Percentiles rank a stretch among this genome's conserved stretches.
Conservation (phyloP, 1,140 invertebrate species). For the Drosophila repleta region DNA sequence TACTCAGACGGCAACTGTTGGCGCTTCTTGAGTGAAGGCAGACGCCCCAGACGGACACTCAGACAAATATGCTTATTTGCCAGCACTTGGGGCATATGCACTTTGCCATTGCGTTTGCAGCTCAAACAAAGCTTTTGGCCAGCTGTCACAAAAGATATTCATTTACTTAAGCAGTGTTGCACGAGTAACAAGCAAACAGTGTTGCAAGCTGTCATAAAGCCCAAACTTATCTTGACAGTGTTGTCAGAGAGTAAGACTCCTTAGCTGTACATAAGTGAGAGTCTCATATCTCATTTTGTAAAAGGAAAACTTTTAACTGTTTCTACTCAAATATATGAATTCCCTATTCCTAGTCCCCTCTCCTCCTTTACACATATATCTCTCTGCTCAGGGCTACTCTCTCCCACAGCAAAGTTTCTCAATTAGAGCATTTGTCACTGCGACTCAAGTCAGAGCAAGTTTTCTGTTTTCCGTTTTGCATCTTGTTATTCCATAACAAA, state of each 20-base stretch:
- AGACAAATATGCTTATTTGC: constrained; percentile 45
- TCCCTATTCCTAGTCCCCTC: neutral
- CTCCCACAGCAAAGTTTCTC: neutral
- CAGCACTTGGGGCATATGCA: constrained; percentile 1
- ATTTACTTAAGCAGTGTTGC: constrained; percentile 2
- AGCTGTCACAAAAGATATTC: neutral
- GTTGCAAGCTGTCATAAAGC: neutral
- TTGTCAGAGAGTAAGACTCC: too few species aligned
- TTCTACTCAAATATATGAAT: neutral
- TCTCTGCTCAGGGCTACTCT: neutral
- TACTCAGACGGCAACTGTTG: constrained; percentile 62
- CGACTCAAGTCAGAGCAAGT: too few species aligned
- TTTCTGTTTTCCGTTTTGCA: too few species aligned
- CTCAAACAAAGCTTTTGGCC: neutral
- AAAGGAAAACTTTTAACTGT: too few species aligned
- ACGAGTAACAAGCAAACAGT: neutral
- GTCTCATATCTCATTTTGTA: too few species aligned
- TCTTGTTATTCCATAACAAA: constrained; percentile 21
- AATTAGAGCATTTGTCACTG: constrained; percentile 10
- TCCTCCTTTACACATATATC: neutral
- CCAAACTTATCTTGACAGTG: too few species aligned
- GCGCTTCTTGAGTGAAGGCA: constrained; percentile 70
- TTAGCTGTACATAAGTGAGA: too few species aligned
- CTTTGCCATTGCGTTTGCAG: neutral
- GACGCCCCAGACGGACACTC: constrained; percentile 26